phyloP scores from a whole-genome alignment of 1,140 invertebrate species.

The Stegodyphus mimosarum region DNA sequence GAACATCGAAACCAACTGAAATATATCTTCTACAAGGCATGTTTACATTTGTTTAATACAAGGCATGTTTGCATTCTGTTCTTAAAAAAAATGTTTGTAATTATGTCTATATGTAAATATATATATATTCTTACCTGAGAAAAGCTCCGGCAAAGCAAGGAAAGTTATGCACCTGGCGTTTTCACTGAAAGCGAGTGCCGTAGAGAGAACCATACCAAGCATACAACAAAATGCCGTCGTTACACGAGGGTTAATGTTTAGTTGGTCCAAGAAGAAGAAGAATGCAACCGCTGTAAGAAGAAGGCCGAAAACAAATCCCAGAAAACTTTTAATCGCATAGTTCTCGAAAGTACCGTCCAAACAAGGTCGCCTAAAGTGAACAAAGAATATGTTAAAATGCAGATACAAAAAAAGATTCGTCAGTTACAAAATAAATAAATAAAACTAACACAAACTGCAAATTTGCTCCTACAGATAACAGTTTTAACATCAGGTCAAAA shows the following conservation, averaged over 20 bases:
- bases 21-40: too few species aligned
- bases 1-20: too few species aligned
- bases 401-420: too few species aligned
- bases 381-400: too few species aligned
- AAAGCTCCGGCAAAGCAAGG: conserved; percentile 10
- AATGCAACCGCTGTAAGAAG: conserved; percentile 6
- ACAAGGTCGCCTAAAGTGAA: conserved; percentile 14
- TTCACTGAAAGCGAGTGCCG: conserved; percentile 31
- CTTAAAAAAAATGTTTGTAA: background rate
- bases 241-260: conserved; percentile 12
- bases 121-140: conserved; percentile 35
- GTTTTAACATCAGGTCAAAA: too few species aligned
- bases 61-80: background rate
- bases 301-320: conserved; percentile 21
- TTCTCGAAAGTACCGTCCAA: conserved; percentile 22
- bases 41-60: too few species aligned
- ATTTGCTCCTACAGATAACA: too few species aligned
- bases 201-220: conserved; percentile 2
- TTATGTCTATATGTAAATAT: background rate
- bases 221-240: conserved; percentile 18
- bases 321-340: conserved; percentile 29
- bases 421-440: too few species aligned
- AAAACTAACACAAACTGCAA: too few species aligned
- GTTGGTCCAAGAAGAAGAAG: conserved; percentile 44
- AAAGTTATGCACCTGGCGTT: conserved; percentile 18